These are phyloP conservation scores for Cenopis cana DNA, from an alignment of 2,888 invertebrate genomes.

Conservation along the genomic window DNA sequence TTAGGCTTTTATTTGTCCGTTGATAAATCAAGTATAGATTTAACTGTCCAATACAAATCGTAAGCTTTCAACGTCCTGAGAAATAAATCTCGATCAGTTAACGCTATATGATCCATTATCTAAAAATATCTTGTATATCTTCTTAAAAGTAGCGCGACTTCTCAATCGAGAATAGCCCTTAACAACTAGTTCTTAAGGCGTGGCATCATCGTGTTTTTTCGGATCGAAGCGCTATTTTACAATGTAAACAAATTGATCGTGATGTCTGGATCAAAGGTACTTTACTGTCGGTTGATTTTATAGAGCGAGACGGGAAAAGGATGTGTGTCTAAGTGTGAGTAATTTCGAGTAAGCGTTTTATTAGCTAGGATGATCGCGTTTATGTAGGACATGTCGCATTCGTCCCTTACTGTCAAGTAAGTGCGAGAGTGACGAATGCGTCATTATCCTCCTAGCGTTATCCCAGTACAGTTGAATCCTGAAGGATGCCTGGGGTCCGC, in stretches of 20 bases:
- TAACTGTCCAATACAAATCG: neutral
- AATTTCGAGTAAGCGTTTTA: conserved; percentile 1
- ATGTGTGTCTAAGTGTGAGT: conserved; percentile 7
- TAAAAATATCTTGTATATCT: conserved; percentile 35
- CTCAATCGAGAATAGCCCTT: conserved; percentile 2
- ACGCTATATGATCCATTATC: conserved; percentile 13
- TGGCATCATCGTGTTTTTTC: neutral
- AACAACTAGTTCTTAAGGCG: neutral
- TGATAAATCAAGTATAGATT: neutral
- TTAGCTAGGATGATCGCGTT: no score
- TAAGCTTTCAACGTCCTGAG: conserved; percentile 2
- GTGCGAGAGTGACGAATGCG: no score
- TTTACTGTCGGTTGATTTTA: conserved; percentile 43
- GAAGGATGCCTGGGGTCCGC: no score
- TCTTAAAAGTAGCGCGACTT: neutral
- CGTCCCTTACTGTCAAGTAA: no score
- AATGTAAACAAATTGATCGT: conserved; percentile 53
- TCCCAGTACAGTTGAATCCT: no score
- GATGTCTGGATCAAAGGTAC: conserved; percentile 55
- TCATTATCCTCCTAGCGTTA: no score
- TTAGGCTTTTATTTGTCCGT: no score
- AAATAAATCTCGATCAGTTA: conserved; percentile 22
- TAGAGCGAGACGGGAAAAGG: conserved; percentile 21
- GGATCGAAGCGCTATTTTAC: conserved; percentile 50
- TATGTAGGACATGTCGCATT: no score